Evolutionary conservation across 2,113 vertebrate genomes (phyloP), one percentile per base, ranked within the genome.

Genomic region (Neotoma lepida): DNA sequence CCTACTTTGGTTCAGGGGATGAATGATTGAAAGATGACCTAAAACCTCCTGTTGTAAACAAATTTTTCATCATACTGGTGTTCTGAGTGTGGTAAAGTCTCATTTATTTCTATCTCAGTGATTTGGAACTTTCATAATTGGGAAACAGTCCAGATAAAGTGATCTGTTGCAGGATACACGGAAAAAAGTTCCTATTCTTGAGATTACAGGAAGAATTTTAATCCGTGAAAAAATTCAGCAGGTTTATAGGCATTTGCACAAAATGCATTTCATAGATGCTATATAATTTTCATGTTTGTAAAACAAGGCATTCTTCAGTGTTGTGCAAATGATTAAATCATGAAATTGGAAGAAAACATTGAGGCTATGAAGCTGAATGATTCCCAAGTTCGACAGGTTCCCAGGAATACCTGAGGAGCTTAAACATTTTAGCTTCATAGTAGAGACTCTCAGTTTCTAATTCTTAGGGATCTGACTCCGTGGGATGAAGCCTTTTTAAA

Each of bases 21-120:
- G 95, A 97, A 91, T 95, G 97, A 97, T 77, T 97, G 97, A 97
- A 97, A 89, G 88, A 97, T 96, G 96, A 97, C 94, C 93, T 90
- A 95, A 97, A 97, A 94, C 66, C 58, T 97, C 63, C n/a, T 12
- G 87, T 85, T 95, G 49, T 97, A 97, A 97, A 96, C 94, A 97
- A 88, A 97, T 97, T 97, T 97, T 93, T 97, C 97, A 96, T 95
- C 89, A 78, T 73, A 95, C 74, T 93, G 86, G 86, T 94, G 70
- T 91, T 96, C 44, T 78, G 88, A 95, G 71, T 93, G 63, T 30
- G 18, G 94, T 20, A 95, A 95, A 97, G 73, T 93, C 94, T 97
- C 96, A 97, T 97, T 96, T 93, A 97, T 97, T 97, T 95, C 87
- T 95, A 96, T 97, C 89, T 95, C 95, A 95, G 89, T 96, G 96